Base-by-base conservation (phyloP, 2,888 invertebrate genomes). In the Deroplatys truncata region DNA sequence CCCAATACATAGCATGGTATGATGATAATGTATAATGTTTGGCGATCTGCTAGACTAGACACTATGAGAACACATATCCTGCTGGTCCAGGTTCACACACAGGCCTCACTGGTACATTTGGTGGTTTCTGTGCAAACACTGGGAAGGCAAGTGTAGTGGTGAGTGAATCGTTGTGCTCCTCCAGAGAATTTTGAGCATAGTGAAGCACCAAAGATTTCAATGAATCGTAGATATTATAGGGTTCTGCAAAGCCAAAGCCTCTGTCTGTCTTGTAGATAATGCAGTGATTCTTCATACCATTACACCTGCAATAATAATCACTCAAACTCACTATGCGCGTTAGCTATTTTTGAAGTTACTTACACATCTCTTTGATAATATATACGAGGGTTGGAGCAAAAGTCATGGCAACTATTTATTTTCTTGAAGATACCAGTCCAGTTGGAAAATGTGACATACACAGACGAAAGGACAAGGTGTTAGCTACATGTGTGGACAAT, bases 121-220 rank as follows among this genome's bases (percentile, higher is more conserved):
- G 72, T 56, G 82, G 25, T 15, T 13, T 87, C 82, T 29, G 56
- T 72, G 56, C 87, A 49, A 35, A 35, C 87, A 87, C 87, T 82
- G 87, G 87, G 43, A 35, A 87, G 25, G 82, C 82, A 82, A 87
- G 87, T 25, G 83, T 87, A 82, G 87, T 87, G 35, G n/a, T 83
- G 13, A 87, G 87, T 15, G 29, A 83, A 13, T 82, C 87, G 82
- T 87, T 87, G 82, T 87, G 83, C 35, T 87, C 87, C 82, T 87
- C 87, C 87, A 87, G 15, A 35, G 87, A 87, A 83, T 83, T 31
- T 31, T 87, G 87, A 83, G 87, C 87, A 43, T 82, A 83, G 83
- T 87, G 87, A 82, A 87, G n/a, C 28, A 87, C 87, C 35, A 87
- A 83, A 15, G 87, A 87, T 83, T 87, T 87, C 28, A 87, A 35